These are phyloP conservation scores for Chiroxiphia lanceolata DNA, from an alignment of 2,797 vertebrate species.

Conservation along the genomic window DNA sequence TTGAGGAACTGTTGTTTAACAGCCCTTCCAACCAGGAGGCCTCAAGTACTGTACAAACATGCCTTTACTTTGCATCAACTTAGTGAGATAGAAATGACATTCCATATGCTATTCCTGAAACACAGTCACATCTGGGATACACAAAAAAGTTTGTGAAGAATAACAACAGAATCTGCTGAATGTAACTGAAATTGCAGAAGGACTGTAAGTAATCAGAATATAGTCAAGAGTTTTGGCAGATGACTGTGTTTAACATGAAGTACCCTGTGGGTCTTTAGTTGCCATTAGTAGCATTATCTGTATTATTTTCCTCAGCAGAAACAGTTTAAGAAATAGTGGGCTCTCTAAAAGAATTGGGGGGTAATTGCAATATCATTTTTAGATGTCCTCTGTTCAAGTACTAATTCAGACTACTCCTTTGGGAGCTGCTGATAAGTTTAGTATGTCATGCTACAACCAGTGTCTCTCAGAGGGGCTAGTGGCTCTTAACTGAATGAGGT, in stretches of 20 bases:
- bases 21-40: not conserved
- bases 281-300: not conserved
- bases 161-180: not conserved
- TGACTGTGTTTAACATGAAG: not conserved
- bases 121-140: not conserved
- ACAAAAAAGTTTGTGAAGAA: not conserved
- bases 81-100: not conserved
- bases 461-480: not conserved
- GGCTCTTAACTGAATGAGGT: not conserved
- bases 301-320: not conserved
- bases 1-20: not conserved
- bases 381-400: not conserved
- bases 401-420: not conserved
- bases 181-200: not conserved
- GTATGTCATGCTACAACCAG: not conserved
- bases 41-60: not conserved
- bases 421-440: not conserved
- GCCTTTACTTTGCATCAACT: not conserved
- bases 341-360: not conserved
- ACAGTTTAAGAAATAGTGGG: not conserved
- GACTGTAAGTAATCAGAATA: not conserved
- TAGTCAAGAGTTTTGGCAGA: not conserved
- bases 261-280: not conserved
- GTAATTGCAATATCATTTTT: not conserved
- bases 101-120: not conserved